Evolutionary conservation across 2,888 invertebrate genomes (phyloP).

Genomic region (Heliconius sara): DNA sequence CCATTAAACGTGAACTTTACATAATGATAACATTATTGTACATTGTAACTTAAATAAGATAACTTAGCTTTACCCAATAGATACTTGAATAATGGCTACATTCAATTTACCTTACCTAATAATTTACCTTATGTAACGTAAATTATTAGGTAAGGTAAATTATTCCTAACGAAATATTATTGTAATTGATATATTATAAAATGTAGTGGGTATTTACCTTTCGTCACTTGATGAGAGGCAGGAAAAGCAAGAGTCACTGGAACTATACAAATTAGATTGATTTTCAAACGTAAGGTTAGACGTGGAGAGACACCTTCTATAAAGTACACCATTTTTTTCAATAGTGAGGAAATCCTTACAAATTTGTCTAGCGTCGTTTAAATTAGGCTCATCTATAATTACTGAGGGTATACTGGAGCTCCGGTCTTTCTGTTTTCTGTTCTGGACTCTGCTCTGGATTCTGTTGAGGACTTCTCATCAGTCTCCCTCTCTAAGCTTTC

Average conservation of each 20-base stretch:
- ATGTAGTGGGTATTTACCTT: conserved; percentile 60
- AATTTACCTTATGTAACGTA: no score
- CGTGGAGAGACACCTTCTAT: conserved; percentile 65
- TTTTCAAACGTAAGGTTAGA: conserved; percentile 64
- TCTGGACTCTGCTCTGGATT: no score
- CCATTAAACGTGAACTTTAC: conserved; percentile 15
- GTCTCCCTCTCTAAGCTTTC: conserved; percentile 56
- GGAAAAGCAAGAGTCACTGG: conserved; percentile 69
- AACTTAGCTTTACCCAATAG: conserved; percentile 1
- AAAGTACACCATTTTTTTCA: conserved; percentile 66
- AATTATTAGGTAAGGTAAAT: no score
- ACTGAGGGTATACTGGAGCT: conserved; percentile 65
- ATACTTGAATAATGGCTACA: conserved; percentile 6
- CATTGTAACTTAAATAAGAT: background rate
- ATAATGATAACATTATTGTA: conserved; percentile 8
- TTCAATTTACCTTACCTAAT: no score
- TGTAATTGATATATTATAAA: background rate
- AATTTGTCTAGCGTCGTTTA: conserved; percentile 57
- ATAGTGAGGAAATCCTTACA: conserved; percentile 67
- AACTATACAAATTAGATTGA: conserved; percentile 59
- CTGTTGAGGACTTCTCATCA: conserved; percentile 55
- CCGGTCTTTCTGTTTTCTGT: conserved; percentile 44
- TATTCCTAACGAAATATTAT: background rate
- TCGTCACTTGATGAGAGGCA: conserved; percentile 69
- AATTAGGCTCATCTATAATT: conserved; percentile 64